Conservation (phyloP, 2,888 invertebrate species). For the Bombylius major region DNA sequence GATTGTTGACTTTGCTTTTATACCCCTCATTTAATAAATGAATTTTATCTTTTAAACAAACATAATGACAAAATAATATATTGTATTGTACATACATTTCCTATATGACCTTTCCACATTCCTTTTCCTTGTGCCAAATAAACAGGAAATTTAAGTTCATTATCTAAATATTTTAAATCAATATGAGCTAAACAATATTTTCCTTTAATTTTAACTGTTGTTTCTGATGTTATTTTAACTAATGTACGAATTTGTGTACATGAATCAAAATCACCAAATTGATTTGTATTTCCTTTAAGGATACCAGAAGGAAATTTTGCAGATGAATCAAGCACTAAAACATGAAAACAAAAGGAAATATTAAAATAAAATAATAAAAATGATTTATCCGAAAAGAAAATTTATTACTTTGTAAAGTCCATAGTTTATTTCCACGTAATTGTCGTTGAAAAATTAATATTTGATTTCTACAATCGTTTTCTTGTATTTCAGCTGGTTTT, state of each 20-base stretch:
- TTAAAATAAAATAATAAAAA: slow-evolving; percentile 24
- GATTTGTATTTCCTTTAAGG: slow-evolving; percentile 56
- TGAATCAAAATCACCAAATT: slow-evolving; percentile 58
- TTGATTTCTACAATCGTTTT: slow-evolving; percentile 53
- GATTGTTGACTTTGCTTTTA: too few species aligned
- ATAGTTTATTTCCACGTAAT: slow-evolving; percentile 52
- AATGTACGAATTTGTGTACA: slow-evolving; percentile 44
- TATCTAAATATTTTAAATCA: slow-evolving; percentile 46
- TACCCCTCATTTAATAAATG: too few species aligned
- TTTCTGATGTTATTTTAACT: slow-evolving; percentile 46
- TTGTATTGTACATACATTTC: slow-evolving; percentile 43
- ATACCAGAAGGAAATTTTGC: slow-evolving; percentile 58
- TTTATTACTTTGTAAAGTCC: slow-evolving; percentile 56
- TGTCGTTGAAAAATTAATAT: slow-evolving; percentile 55
- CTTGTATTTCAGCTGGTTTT: slow-evolving; percentile 50
- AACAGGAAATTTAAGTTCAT: slow-evolving; percentile 48
- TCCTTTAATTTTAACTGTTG: slow-evolving; percentile 49
- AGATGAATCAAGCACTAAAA: slow-evolving; percentile 56
- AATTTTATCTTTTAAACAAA: too few species aligned
- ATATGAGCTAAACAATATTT: slow-evolving; percentile 56
- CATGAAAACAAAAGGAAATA: not conserved
- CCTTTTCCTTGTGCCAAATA: slow-evolving; percentile 51
- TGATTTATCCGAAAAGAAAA: not conserved
- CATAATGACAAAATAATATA: too few species aligned
- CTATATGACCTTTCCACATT: slow-evolving; percentile 48